These are phyloP conservation scores for Himalopsyche tibetana DNA, from an alignment of 2,888 invertebrate genomes.

Conservation along the genomic window DNA sequence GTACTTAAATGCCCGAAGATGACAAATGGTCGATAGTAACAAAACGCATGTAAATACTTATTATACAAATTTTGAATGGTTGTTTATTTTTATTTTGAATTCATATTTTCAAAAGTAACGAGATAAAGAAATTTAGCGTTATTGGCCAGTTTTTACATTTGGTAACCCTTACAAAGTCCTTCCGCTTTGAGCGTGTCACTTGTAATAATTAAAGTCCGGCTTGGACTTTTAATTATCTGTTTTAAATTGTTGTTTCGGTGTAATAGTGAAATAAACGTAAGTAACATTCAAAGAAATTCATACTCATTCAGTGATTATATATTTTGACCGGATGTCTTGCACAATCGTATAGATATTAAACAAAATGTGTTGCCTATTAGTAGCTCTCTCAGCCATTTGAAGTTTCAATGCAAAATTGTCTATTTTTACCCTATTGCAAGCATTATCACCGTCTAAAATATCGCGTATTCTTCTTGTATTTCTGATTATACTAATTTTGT, in stretches of 20 bases:
- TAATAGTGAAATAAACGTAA: conserved; percentile 1
- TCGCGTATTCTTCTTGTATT: not conserved
- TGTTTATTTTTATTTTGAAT: no score
- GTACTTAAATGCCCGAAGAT: no score
- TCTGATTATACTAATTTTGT: not conserved
- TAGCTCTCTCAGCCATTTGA: not conserved
- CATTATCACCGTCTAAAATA: not conserved
- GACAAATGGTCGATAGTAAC: no score
- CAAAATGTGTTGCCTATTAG: conserved; percentile 15
- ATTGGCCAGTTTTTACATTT: not conserved
- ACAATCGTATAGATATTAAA: not conserved
- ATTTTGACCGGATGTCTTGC: not conserved
- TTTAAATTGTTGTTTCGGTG: not conserved
- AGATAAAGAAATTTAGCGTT: no score
- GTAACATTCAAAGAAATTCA: not conserved
- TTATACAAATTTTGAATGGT: no score
- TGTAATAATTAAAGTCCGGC: conserved; percentile 6
- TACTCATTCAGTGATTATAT: not conserved
- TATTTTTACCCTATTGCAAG: conserved; percentile 5
- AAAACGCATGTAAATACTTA: no score
- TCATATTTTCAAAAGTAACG: no score
- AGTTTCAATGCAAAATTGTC: not conserved
- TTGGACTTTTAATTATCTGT: conserved; percentile 5
- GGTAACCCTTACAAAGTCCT: not conserved
- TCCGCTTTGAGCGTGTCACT: conserved; percentile 42